Evolutionary conservation across 2,888 invertebrate species (phyloP).

Genomic region (Lypha dubia): DNA sequence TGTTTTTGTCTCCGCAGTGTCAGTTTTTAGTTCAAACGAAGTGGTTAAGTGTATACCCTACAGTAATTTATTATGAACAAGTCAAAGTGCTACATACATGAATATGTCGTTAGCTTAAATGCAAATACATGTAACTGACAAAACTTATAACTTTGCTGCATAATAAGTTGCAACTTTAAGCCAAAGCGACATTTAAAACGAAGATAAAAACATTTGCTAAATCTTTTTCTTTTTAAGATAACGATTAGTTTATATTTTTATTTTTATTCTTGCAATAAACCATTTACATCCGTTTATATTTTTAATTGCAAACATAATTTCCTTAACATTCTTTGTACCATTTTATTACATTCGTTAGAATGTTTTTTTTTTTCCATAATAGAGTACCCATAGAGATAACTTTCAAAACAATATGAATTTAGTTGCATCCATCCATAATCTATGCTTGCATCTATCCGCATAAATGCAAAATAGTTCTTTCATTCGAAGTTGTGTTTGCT

Average conservation of each 20-base stretch:
- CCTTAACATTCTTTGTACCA: neutral
- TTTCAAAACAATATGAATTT: conserved; percentile 23
- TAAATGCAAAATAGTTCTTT: conserved; percentile 16
- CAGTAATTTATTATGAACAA: neutral
- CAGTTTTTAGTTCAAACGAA: neutral
- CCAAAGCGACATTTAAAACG: too few relatives aligned
- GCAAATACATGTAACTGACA: too few relatives aligned
- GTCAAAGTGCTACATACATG: neutral
- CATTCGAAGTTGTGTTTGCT: neutral
- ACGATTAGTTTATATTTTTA: neutral
- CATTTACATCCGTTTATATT: neutral
- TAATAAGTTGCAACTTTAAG: too few relatives aligned
- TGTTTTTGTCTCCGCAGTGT: neutral
- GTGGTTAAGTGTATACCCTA: neutral
- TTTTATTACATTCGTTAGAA: neutral
- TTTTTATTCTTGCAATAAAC: neutral
- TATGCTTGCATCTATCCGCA: conserved; percentile 29
- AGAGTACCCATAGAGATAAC: conserved; percentile 26
- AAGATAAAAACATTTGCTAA: too few relatives aligned
- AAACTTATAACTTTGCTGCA: too few relatives aligned
- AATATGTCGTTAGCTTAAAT: too few relatives aligned
- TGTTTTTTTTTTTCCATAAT: conserved; percentile 34
- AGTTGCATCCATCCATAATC: conserved; percentile 52
- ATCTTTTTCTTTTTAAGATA: neutral
- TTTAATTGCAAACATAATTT: neutral